A percentile compares a stretch with the other conserved stretches of the same genome.
phyloP scores from a whole-genome alignment of 2,888 invertebrate species.

The Dastarcus helophoroides region DNA sequence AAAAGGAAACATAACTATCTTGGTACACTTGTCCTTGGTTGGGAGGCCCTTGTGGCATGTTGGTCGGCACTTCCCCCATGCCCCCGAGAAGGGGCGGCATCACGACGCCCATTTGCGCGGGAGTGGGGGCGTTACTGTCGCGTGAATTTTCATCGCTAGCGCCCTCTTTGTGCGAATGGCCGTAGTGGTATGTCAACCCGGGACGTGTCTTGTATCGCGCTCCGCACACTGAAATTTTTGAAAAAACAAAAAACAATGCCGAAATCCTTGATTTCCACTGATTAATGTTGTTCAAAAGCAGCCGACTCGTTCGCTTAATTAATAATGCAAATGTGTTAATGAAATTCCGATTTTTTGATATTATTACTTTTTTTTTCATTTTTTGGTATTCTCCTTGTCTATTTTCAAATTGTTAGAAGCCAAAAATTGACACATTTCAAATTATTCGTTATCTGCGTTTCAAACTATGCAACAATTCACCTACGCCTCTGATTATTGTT shows the following conservation, averaged over 20 bases:
- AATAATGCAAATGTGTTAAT: too few species aligned
- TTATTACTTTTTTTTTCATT: too few species aligned
- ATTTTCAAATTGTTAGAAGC: too few species aligned
- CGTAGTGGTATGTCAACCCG: constrained; percentile 91
- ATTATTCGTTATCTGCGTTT: too few species aligned
- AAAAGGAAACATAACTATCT: constrained; percentile 57
- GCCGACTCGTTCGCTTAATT: too few species aligned
- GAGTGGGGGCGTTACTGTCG: constrained; percentile 34
- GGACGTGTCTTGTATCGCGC: constrained; percentile 94
- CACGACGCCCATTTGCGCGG: constrained; percentile 33
- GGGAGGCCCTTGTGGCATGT: constrained; percentile 19
- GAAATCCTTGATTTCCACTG: constrained; percentile 1
- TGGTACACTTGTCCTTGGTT: constrained; percentile 45
- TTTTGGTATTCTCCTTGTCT: too few species aligned
- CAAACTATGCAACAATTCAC: too few species aligned
- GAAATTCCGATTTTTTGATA: too few species aligned
- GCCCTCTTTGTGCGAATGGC: constrained; percentile 72
- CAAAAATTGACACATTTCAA: too few species aligned
- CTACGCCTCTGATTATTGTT: too few species aligned
- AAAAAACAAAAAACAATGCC: constrained; percentile 9
- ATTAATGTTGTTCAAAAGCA: too few species aligned
- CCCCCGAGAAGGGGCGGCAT: constrained; percentile 21
- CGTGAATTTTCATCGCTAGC: constrained; percentile 40
- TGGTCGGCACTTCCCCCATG: constrained; percentile 13
- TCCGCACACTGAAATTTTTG: constrained; percentile 68